These are phyloP conservation scores for Rhinoraja longicauda DNA, from an alignment of 2,797 vertebrate species.

Conservation along the genomic window DNA sequence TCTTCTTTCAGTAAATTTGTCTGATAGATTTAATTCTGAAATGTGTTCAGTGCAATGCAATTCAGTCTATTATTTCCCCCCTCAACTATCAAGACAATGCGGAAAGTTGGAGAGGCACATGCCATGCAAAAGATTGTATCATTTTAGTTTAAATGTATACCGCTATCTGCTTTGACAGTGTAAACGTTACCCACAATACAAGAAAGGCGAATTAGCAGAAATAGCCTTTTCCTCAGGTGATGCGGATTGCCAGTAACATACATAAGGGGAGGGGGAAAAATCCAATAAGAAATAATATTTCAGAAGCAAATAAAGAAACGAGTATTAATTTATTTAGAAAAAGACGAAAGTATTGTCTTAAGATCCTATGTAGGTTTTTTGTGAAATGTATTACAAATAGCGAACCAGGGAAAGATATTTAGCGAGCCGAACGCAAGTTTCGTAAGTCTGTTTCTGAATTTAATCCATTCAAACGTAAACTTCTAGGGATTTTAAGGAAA, in stretches of 20 bases:
- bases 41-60: not conserved
- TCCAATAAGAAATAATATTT: not conserved
- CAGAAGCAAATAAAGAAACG: not conserved
- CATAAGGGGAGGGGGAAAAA: not conserved
- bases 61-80: not conserved
- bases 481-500: conserved; percentile 14
- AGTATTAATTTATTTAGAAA: not conserved
- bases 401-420: not conserved
- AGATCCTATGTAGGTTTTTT: not conserved
- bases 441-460: not conserved
- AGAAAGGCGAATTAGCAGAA: not conserved
- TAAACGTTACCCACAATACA: not conserved
- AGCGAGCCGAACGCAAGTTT: conserved; percentile 25
- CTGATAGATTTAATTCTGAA: conserved; percentile 15
- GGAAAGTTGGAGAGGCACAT: not conserved
- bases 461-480: conserved; percentile 5
- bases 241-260: not conserved
- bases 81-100: conserved; percentile 19
- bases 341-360: not conserved
- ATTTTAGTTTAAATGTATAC: conserved; percentile 19
- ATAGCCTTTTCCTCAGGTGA: not conserved
- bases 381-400: not conserved
- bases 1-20: not conserved
- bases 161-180: not conserved
- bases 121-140: not conserved